A percentile compares a stretch with the other conserved stretches of the same genome.
phyloP scores from a whole-genome alignment of 2,113 vertebrate genomes.

The Myanophis thanlyinensis region DNA sequence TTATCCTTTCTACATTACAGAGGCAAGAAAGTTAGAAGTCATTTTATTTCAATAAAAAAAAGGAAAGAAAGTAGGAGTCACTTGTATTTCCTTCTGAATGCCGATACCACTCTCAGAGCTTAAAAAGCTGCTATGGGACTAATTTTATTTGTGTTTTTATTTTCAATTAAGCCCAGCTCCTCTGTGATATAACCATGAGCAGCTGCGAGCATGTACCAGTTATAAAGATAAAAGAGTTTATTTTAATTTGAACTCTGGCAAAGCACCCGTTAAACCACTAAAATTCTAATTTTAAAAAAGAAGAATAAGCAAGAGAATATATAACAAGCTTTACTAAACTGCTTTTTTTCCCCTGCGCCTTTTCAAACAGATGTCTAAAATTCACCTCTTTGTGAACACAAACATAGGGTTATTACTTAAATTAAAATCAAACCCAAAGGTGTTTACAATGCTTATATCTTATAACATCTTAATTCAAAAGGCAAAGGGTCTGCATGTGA shows the following conservation, averaged over 20 bases:
- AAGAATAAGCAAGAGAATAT: conserved; percentile 54
- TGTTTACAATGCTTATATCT: conserved; percentile 66
- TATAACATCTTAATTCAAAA: conserved; percentile 70
- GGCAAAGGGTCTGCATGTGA: conserved; percentile 34
- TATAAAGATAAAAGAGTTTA: conserved; percentile 80
- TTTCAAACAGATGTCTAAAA: conserved; percentile 81
- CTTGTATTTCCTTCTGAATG: conserved; percentile 54
- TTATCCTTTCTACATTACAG: conserved; percentile 25
- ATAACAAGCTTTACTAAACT: conserved; percentile 70
- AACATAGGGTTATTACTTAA: conserved; percentile 79
- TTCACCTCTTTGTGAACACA: conserved; percentile 76
- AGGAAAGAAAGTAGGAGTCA: conserved; percentile 18
- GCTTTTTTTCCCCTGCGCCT: conserved; percentile 67
- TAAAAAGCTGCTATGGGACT: conserved; percentile 63
- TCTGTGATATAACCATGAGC: conserved; percentile 76
- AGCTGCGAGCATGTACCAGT: conserved; percentile 69
- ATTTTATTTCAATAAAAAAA: background rate
- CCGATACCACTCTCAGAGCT: conserved; percentile 36
- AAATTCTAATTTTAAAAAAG: conserved; percentile 80
- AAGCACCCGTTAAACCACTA: conserved; percentile 76
- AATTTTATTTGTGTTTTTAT: conserved; percentile 80
- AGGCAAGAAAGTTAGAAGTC: background rate
- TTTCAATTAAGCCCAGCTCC: conserved; percentile 78
- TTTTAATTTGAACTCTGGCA: conserved; percentile 81
- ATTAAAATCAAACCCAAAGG: conserved; percentile 77